Base-by-base conservation (phyloP, 2,113 vertebrate species). In the Ia io region DNA sequence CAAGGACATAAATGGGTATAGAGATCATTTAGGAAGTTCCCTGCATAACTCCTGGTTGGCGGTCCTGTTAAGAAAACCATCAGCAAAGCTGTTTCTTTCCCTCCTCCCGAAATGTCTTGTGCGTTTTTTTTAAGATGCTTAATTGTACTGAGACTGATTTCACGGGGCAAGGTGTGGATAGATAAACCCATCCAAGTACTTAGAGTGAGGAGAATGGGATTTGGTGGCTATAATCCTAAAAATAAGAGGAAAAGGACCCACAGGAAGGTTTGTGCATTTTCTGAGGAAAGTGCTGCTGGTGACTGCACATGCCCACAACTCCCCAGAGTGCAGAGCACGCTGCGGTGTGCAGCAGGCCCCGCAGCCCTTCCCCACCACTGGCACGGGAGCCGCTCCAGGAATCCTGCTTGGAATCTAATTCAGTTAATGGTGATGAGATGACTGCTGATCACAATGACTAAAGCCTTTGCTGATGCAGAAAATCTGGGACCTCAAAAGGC, bases 391-490 rank as follows among this genome's bases (percentile, higher is more conserved):
- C 56, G 84, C 76, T 87, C 74, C 91, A 91, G 86, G 83, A 95
- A 88, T 17, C 61, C 78, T 83, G 70, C 84, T 80, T 17, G 80
- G 49, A 80, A 67, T 9, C 44, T 59, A 61, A 71, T 35, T 84
- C 74, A 30, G 13, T 84, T 91, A 86, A 53, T 25, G 28, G 49
- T 23, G 79, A 89, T 47, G 59, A 89, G 69, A 0, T 63, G 91
- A 79, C 79, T 59, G 37, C 40, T 59, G 47, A n/a, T 76, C 87
- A 74, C 56, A 25, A 35, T 25, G 49, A 87, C 40, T 63, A 65
- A 93, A 87, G 78, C 35, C 63, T 92, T 84, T 84, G 73, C 93
- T 82, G 93, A 84, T 44, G 77, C 67, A 82, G 88, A 96, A 92
- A 92, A 92, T 32, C 47, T 18, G 1, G 65, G 82, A 32, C 37